These are phyloP conservation scores for Coregonus ussuriensis DNA, from an alignment of 2,797 vertebrate genomes.

Conservation along the genomic window DNA sequence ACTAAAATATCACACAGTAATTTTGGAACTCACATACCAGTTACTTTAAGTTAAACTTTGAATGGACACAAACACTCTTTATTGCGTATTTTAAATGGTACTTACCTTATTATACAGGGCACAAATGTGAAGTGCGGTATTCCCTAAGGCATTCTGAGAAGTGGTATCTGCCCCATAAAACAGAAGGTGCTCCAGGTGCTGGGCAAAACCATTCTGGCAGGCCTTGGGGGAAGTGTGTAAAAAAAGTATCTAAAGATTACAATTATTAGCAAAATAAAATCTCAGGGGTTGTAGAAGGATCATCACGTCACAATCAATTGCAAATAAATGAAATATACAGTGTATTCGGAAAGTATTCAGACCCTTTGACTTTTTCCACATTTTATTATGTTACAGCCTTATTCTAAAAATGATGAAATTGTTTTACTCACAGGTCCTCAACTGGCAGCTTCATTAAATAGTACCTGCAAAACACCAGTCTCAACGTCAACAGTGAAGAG, in stretches of 20 bases:
- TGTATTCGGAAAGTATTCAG: background rate
- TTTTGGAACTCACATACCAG: background rate
- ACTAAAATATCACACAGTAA: constrained; percentile 2
- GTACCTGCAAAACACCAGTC: no score
- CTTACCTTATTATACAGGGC: constrained; percentile 91
- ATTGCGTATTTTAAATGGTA: background rate
- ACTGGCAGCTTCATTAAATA: no score
- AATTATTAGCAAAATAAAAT: background rate
- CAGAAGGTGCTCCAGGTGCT: constrained; percentile 91
- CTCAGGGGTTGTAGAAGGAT: background rate
- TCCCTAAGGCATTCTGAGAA: constrained; percentile 90
- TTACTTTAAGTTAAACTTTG: background rate
- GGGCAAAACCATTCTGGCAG: constrained; percentile 89
- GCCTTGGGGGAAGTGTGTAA: constrained; percentile 73
- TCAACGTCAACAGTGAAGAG: no score
- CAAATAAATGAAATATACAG: background rate
- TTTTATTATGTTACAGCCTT: no score
- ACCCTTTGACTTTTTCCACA: no score
- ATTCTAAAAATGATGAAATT: no score
- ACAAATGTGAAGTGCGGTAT: constrained; percentile 89
- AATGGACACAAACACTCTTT: background rate
- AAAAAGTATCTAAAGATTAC: constrained; percentile 22
- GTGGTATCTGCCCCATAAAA: constrained; percentile 90
- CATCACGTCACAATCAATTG: background rate
- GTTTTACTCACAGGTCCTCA: no score